These are phyloP conservation scores for Rousettus leschenaultii DNA, from an alignment of 2,113 vertebrate species.

Conservation along the genomic window DNA sequence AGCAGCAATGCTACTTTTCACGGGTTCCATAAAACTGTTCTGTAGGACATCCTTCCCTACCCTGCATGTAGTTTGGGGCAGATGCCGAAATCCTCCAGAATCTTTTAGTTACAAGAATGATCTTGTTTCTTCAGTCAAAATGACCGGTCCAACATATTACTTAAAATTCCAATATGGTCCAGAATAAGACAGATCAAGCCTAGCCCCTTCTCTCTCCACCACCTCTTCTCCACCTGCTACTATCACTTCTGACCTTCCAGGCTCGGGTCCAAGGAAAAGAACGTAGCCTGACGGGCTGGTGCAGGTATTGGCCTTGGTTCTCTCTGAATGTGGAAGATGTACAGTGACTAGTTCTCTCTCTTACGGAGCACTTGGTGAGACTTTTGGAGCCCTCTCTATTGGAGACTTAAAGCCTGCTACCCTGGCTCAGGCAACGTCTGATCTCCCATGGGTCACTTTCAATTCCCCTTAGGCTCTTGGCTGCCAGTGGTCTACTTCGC, in stretches of 20 bases:
- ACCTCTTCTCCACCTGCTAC: neutral
- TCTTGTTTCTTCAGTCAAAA: neutral
- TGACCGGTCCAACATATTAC: neutral
- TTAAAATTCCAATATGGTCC: neutral
- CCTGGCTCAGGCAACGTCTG: neutral
- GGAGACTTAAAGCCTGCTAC: neutral
- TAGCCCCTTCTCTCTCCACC: neutral
- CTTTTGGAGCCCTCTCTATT: neutral
- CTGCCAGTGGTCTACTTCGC: neutral
- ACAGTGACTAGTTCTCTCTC: neutral
- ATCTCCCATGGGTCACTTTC: neutral
- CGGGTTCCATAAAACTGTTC: neutral
- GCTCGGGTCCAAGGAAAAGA: neutral
- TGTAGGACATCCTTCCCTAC: neutral
- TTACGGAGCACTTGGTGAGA: neutral
- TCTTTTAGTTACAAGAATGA: neutral
- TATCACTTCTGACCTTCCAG: neutral
- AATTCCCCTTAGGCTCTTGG: too few species aligned
- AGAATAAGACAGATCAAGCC: neutral
- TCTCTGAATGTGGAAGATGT: neutral
- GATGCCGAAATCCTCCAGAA: neutral
- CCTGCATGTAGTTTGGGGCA: neutral
- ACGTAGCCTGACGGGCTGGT: fast-evolving
- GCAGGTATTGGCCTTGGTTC: neutral
- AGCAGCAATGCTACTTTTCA: neutral